phyloP scores from a whole-genome alignment of 53 echinoderm and acorn worm species.

The Hippasteria phrygiana region DNA sequence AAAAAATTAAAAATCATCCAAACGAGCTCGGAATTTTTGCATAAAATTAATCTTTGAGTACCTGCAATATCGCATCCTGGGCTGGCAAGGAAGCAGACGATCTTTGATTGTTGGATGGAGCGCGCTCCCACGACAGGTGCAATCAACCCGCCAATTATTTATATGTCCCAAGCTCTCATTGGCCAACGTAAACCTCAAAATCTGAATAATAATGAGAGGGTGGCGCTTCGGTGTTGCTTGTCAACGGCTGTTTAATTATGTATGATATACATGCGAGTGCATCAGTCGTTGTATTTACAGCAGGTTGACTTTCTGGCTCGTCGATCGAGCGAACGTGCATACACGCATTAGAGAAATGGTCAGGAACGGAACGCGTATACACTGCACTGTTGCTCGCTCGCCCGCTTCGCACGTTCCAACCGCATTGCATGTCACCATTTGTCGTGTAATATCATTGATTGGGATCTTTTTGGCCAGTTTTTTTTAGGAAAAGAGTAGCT shows the following conservation, averaged over 20 bases:
- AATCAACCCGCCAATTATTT: constrained; percentile 36
- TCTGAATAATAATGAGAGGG: constrained; percentile 42
- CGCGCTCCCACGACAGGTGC: constrained; percentile 51
- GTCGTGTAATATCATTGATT: constrained; percentile 21
- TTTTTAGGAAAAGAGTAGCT: constrained; percentile 45
- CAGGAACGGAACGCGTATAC: constrained; percentile 40
- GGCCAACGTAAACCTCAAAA: not conserved
- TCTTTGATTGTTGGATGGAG: not conserved
- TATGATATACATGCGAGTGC: not conserved
- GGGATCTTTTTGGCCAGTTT: constrained; percentile 37
- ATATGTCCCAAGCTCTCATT: constrained; percentile 28
- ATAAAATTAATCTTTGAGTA: not conserved
- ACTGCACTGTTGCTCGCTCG: constrained; percentile 39
- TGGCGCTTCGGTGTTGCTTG: not conserved
- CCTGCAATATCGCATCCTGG: not conserved
- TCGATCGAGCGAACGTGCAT: constrained; percentile 10
- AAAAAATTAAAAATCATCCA: too few relatives aligned
- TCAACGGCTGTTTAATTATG: constrained; percentile 57
- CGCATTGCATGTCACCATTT: constrained; percentile 63
- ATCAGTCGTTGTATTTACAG: constrained; percentile 35
- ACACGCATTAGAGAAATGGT: constrained; percentile 46
- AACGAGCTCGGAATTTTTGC: too few relatives aligned
- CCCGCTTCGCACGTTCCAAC: not conserved
- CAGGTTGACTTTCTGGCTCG: constrained; percentile 58
- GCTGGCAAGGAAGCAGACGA: not conserved